Evolutionary conservation across 2,888 invertebrate species (phyloP).

Genomic region (Cryptus armator): DNA sequence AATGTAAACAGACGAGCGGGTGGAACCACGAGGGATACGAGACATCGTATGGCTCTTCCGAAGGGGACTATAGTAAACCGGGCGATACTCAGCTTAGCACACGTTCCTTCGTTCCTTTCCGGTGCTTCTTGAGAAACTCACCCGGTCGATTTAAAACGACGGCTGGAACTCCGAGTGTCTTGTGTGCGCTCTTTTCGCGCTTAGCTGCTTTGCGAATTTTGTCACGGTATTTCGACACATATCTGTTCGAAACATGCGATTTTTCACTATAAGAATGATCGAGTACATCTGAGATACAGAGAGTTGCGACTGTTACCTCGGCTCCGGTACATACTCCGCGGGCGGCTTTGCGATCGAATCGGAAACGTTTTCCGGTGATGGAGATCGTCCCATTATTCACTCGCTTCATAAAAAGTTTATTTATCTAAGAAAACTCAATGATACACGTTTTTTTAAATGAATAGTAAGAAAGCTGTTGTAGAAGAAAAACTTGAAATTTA

Average conservation of each 20-base stretch:
- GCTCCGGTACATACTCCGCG: constrained; percentile 40
- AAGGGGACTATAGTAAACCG: constrained; percentile 43
- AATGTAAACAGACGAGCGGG: constrained; percentile 74
- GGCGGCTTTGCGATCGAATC: constrained; percentile 64
- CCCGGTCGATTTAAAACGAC: constrained; percentile 70
- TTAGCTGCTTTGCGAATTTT: constrained; percentile 64
- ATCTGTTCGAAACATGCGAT: constrained; percentile 60
- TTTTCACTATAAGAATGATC: neutral
- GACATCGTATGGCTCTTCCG: neutral
- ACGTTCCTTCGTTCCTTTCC: too few relatives aligned
- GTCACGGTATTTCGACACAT: constrained; percentile 72
- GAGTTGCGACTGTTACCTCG: constrained; percentile 27
- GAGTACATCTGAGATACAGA: neutral
- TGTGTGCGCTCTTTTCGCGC: constrained; percentile 73
- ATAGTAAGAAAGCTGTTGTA: neutral
- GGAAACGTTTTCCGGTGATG: constrained; percentile 53
- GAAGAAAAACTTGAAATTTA: constrained; percentile 4
- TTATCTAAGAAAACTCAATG: neutral
- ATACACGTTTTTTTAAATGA: neutral
- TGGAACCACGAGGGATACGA: constrained; percentile 48
- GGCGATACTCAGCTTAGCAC: constrained; percentile 39
- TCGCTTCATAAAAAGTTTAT: neutral
- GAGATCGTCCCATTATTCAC: constrained; percentile 24
- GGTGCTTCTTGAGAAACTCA: constrained; percentile 74
- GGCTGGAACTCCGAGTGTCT: constrained; percentile 74